These are phyloP conservation scores for Champsocephalus gunnari DNA, from an alignment of 2,797 vertebrate genomes.

Conservation along the genomic window DNA sequence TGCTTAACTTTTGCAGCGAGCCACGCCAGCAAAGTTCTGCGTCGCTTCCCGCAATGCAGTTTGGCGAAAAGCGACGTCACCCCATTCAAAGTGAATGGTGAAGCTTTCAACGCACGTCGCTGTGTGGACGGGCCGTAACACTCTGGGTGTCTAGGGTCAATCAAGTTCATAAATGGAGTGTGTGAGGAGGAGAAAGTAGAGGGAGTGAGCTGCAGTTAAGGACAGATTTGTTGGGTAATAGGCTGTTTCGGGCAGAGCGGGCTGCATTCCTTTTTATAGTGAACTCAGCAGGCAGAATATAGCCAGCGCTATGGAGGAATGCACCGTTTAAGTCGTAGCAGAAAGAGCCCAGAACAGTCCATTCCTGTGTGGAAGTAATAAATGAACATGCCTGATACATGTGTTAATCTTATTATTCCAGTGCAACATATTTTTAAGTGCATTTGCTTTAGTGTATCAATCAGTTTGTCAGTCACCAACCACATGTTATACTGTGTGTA, in stretches of 20 bases:
- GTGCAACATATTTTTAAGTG: neutral
- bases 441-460: neutral
- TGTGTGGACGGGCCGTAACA: neutral
- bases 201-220: slow-evolving; percentile 29
- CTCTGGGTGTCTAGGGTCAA: slow-evolving; percentile 58
- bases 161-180: slow-evolving; percentile 56
- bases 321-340: slow-evolving; percentile 36
- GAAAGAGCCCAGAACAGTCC: slow-evolving; percentile 25
- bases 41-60: too few species aligned
- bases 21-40: too few species aligned
- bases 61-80: too few species aligned
- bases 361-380: slow-evolving; percentile 1
- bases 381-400: neutral
- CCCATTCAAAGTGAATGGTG: too few species aligned
- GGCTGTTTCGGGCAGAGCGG: slow-evolving; percentile 55
- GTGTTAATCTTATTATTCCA: neutral
- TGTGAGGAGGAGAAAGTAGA: slow-evolving; percentile 42
- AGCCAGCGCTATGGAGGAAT: slow-evolving; percentile 62
- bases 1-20: too few species aligned
- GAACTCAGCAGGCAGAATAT: slow-evolving; percentile 68
- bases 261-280: slow-evolving; percentile 70
- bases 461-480: neutral
- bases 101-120: too few species aligned
- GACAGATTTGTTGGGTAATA: slow-evolving; percentile 55
- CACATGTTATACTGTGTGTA: neutral